Conservation (phyloP, 2,113 vertebrate species). For the Ceyx cyanopectus region DNA sequence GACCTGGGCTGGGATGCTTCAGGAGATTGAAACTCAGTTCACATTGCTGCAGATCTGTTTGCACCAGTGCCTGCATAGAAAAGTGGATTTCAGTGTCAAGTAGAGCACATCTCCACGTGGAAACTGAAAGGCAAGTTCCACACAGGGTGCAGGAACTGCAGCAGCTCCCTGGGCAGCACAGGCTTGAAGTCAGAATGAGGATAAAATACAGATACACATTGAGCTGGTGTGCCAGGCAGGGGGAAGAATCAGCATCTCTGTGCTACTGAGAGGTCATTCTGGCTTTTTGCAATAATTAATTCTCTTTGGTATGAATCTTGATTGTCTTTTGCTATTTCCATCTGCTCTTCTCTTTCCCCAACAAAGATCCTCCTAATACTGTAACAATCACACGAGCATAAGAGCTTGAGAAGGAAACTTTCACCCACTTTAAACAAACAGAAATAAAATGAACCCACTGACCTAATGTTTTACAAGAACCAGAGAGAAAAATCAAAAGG, state of each 20-base stretch:
- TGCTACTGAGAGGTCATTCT: conserved; percentile 14
- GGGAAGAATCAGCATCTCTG: background rate
- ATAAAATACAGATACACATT: background rate
- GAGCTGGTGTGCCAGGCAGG: background rate
- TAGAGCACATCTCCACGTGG: background rate
- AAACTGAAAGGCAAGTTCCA: background rate
- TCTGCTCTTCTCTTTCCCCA: conserved; percentile 41
- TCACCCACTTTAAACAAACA: conserved; percentile 53
- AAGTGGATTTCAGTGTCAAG: background rate
- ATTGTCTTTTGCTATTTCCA: conserved; percentile 52
- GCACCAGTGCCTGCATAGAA: background rate
- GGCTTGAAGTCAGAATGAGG: background rate
- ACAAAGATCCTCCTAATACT: conserved; percentile 30
- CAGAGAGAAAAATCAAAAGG: conserved; percentile 16
- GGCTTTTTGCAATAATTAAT: conserved; percentile 5
- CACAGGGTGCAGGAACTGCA: background rate
- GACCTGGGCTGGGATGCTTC: background rate
- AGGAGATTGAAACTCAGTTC: background rate
- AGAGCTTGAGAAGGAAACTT: conserved; percentile 53
- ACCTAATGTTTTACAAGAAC: conserved; percentile 72
- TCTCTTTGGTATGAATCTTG: conserved; percentile 42
- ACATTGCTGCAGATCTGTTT: background rate
- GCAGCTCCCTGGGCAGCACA: background rate
- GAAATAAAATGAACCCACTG: conserved; percentile 53
- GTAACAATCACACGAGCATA: background rate